Evolutionary conservation across 2,888 invertebrate genomes (phyloP), one percentile per base, ranked within the genome.

Genomic region (Oxycera nigricornis): DNA sequence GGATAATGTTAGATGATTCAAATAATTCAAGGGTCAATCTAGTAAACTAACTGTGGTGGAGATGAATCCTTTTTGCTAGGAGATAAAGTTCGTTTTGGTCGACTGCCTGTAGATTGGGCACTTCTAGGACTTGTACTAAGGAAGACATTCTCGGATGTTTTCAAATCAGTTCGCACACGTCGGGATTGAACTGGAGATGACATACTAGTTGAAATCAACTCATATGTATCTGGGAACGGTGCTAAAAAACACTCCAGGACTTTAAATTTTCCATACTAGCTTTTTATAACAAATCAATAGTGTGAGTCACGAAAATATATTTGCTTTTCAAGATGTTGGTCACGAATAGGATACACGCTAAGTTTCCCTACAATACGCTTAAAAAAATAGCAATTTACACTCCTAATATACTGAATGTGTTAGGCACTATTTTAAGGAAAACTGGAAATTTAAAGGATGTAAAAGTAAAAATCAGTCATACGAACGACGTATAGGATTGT

Each of bases 101-200:
- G 79, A 2, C 28, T 73, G 28, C 73, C 59, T 14, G 79, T 78
- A 1, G 80, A 79, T 1, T 80, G 79, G 30, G 78, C 75, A 31
- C 78, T 78, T 72, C 79, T 80, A 55, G 70, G 73, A 72, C 59
- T 75, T 11, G 75, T 76, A 59, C 77, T 77, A 41, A 85, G 80
- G 73, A 83, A 84, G 62, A 82, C 75, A 78, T 84, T 84, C 77
- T 84, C 82, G 1, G 85, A 85, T n/a, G 85, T 85, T 77, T 82
- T 82, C 72, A 85, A 79, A 79, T 85, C 85, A 72, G 85, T 85
- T 78, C 83, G 83, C 73, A 85, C 82, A 39, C 85, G 83, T 72
- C 85, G 81, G 77, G 82, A 83, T 76, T 83, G 80, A 75, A 81
- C 80, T 57, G 83, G 83, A 46, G 84, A 83, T 73, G 79, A 76